These are phyloP conservation scores for Neodon shergylaensis DNA, from an alignment of 2,113 vertebrate genomes.

Conservation along the genomic window DNA sequence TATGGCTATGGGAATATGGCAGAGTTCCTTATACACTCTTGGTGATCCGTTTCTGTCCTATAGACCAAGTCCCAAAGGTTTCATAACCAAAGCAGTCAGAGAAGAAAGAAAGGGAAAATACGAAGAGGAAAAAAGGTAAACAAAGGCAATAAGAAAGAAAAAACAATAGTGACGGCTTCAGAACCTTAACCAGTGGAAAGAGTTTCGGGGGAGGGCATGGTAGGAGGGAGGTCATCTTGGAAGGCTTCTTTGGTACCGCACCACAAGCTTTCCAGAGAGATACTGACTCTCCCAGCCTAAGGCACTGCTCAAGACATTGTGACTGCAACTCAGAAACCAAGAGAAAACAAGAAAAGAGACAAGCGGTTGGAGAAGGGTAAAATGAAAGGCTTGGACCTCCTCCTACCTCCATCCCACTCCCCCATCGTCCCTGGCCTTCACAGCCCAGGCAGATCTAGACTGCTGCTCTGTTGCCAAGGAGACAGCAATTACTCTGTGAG, in stretches of 20 bases:
- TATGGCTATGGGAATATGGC: not conserved
- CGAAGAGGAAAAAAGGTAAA: not conserved
- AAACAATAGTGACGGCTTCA: no score
- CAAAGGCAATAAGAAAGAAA: not conserved
- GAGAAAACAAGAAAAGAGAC: not conserved
- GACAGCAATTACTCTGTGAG: constrained; percentile 83
- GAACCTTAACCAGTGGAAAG: no score
- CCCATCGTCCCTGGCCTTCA: not conserved
- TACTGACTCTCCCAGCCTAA: not conserved
- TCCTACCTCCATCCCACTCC: not conserved
- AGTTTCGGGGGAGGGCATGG: no score
- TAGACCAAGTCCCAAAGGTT: not conserved
- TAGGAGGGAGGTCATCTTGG: fast-evolving
- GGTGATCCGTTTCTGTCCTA: no score
- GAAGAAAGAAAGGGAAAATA: no score
- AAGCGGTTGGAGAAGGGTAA: not conserved
- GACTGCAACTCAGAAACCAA: not conserved
- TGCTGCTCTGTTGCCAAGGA: constrained; percentile 82
- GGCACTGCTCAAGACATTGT: not conserved
- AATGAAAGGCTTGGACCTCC: constrained; percentile 33
- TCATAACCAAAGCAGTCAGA: not conserved
- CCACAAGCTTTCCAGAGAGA: not conserved
- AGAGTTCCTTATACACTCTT: not conserved
- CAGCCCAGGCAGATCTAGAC: constrained; percentile 33
- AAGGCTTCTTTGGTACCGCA: fast-evolving